These are phyloP conservation scores for Paracyprichromis sp. DNA, from an alignment of 2,113 vertebrate genomes.

Conservation along the genomic window DNA sequence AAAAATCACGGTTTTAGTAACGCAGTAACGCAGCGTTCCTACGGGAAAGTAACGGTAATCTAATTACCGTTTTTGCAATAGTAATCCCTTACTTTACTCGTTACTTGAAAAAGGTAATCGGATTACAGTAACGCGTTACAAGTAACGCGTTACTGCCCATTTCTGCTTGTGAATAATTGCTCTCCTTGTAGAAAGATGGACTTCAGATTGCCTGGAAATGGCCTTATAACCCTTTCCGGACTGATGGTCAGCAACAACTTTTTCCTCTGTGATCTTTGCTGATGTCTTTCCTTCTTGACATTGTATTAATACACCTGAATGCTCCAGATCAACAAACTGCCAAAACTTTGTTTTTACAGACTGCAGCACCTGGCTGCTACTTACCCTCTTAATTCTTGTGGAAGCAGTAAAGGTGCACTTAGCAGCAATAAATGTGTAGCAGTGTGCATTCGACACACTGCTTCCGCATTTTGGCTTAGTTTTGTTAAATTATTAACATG, in stretches of 20 bases:
- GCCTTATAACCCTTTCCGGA: background rate
- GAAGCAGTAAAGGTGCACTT: background rate
- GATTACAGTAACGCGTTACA: too few relatives aligned
- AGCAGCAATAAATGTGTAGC: background rate
- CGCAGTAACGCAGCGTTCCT: too few relatives aligned
- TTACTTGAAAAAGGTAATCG: too few relatives aligned
- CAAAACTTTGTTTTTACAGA: background rate
- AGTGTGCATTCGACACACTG: background rate
- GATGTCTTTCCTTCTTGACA: background rate
- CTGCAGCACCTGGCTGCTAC: background rate
- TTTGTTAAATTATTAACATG: background rate
- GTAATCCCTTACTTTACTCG: too few relatives aligned
- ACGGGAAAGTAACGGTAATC: too few relatives aligned
- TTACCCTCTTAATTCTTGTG: background rate
- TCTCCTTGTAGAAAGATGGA: background rate
- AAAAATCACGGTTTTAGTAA: too few relatives aligned
- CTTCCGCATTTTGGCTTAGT: background rate
- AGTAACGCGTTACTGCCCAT: too few relatives aligned
- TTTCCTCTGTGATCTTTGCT: background rate
- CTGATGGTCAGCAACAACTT: background rate
- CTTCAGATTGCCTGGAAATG: background rate
- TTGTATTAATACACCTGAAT: background rate
- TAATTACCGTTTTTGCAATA: too few relatives aligned
- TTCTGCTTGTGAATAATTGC: background rate
- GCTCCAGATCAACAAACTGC: background rate